Evolutionary conservation across 2,888 invertebrate genomes (phyloP).

Genomic region (Bellardia bayeri): DNA sequence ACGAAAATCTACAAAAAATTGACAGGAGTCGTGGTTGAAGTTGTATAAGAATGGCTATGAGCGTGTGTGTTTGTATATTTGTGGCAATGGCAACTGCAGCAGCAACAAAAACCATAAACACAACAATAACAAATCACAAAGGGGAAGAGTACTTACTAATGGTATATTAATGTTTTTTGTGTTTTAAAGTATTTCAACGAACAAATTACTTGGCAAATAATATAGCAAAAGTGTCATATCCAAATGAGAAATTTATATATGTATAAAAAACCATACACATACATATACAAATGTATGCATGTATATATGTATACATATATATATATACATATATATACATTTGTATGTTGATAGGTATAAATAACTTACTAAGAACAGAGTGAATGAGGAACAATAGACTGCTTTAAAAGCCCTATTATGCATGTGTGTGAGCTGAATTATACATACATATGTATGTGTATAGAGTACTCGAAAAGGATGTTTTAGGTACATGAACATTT

Average conservation of each 20-base stretch:
- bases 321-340: background rate
- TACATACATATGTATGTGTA: no score
- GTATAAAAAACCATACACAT: background rate
- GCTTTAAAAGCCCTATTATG: no score
- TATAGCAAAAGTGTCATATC: slow-evolving; percentile 58
- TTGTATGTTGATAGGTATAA: background rate
- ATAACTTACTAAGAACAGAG: background rate
- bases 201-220: slow-evolving; percentile 63
- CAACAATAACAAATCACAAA: background rate
- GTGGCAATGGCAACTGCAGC: background rate
- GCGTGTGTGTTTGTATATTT: background rate
- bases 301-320: no score
- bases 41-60: background rate
- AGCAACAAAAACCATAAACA: background rate
- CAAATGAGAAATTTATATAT: slow-evolving; percentile 35
- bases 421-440: no score
- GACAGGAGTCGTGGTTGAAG: slow-evolving; percentile 9
- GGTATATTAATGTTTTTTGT: slow-evolving; percentile 55
- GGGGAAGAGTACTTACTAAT: slow-evolving; percentile 41
- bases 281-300: no score
- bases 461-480: no score
- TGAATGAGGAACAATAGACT: background rate
- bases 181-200: slow-evolving; percentile 48
- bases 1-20: background rate
- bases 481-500: no score